These are phyloP conservation scores for Corythaeola cristata DNA, from an alignment of 2,113 vertebrate species.

Conservation along the genomic window DNA sequence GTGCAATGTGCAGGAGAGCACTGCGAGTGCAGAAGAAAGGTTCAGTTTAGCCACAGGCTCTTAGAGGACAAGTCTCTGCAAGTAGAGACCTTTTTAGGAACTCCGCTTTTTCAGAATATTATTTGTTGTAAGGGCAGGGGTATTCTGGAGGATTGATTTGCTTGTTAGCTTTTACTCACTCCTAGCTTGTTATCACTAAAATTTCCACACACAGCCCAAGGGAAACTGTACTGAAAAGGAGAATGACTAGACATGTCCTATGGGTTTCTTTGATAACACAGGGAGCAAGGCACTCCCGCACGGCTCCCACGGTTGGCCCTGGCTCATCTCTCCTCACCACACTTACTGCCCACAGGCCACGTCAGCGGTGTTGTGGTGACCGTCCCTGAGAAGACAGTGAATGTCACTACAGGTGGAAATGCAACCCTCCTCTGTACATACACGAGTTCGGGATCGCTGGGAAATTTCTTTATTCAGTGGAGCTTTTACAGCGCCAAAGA, in stretches of 20 bases:
- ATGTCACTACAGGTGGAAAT: constrained; percentile 39
- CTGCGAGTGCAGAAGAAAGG: not conserved
- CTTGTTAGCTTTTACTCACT: not conserved
- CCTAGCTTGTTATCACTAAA: not conserved
- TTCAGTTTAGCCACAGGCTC: not conserved
- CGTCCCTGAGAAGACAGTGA: constrained; percentile 26
- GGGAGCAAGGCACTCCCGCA: not conserved
- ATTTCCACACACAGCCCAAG: not conserved
- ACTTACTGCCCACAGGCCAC: constrained; percentile 24
- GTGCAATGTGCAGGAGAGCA: not conserved
- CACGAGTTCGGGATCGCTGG: not conserved
- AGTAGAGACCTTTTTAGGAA: not conserved
- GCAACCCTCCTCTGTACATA: constrained; percentile 64
- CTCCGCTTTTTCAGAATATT: not conserved
- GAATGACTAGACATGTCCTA: not conserved
- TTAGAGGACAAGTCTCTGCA: not conserved
- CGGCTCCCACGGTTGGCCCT: fast-evolving
- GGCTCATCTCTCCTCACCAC: not conserved
- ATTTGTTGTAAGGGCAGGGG: not conserved
- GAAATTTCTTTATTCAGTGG: constrained; percentile 65
- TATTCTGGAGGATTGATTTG: not conserved
- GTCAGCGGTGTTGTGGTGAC: constrained; percentile 11
- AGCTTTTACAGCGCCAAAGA: constrained; percentile 56
- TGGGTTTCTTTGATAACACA: fast-evolving
- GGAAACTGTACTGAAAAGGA: not conserved